Evolutionary conservation across 2,797 vertebrate genomes (phyloP).

Genomic region (Dromococcyx pavoninus): DNA sequence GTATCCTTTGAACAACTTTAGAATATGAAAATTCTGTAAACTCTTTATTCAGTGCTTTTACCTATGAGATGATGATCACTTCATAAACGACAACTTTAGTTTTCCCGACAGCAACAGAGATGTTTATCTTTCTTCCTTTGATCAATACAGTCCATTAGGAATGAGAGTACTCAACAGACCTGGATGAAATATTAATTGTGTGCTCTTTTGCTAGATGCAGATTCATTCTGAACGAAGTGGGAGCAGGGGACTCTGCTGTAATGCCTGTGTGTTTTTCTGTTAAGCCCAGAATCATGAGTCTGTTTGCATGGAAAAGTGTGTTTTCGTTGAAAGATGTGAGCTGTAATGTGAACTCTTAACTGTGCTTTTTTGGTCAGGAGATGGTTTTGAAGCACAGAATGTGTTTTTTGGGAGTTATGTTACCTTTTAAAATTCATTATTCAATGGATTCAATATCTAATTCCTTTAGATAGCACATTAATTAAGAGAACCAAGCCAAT

Average conservation of each 20-base stretch:
- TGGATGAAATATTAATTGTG: conserved; percentile 75
- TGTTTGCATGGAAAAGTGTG: background rate
- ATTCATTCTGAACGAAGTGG: background rate
- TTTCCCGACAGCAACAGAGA: conserved; percentile 58
- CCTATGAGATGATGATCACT: conserved; percentile 1
- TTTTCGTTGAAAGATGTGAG: background rate
- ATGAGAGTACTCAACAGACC: conserved; percentile 45
- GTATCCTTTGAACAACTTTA: background rate
- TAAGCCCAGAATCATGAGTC: background rate
- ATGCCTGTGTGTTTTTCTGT: background rate
- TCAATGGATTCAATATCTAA: background rate
- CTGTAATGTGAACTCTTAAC: background rate
- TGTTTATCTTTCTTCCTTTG: conserved; percentile 64
- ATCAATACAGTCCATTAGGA: conserved; percentile 73
- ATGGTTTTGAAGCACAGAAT: background rate
- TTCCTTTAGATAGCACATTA: background rate
- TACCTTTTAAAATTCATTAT: background rate
- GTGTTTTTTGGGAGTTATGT: background rate
- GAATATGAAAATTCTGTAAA: background rate
- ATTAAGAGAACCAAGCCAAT: background rate
- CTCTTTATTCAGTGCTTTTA: background rate
- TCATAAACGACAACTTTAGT: conserved; percentile 25
- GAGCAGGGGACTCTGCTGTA: background rate
- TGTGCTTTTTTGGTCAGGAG: background rate
- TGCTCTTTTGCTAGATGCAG: conserved; percentile 58